phyloP scores from a whole-genome alignment of 2,113 vertebrate genomes.

The Austrofundulus limnaeus region DNA sequence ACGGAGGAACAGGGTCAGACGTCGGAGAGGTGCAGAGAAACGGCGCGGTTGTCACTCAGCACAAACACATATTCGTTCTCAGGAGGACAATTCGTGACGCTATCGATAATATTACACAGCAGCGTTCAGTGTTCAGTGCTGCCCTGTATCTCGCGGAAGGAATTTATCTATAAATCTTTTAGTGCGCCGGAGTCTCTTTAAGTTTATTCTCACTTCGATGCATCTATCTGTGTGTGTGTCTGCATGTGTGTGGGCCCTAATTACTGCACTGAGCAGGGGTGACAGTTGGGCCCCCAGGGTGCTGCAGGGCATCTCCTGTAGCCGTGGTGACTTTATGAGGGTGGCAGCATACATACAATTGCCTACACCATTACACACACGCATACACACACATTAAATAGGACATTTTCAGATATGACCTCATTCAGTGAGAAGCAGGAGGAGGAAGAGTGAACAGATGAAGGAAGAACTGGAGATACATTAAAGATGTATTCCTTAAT shows the following conservation, averaged over 20 bases:
- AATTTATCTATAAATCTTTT: constrained; percentile 12
- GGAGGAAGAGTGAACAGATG: constrained; percentile 20
- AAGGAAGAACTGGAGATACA: constrained; percentile 21
- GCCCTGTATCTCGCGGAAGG: constrained; percentile 13
- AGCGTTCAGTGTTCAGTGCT: constrained; percentile 1
- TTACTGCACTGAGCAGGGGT: constrained; percentile 75
- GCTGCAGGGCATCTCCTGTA: constrained; percentile 76
- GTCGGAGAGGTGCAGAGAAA: constrained; percentile 27
- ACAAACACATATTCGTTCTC: background rate
- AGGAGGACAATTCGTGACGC: constrained; percentile 4
- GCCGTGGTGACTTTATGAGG: constrained; percentile 68
- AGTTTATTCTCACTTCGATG: constrained; percentile 1
- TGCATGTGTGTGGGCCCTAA: constrained; percentile 67
- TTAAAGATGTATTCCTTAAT: background rate
- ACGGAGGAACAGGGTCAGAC: constrained; percentile 45
- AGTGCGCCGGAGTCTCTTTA: constrained; percentile 15
- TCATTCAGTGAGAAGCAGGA: constrained; percentile 66
- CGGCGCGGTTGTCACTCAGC: constrained; percentile 35
- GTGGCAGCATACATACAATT: constrained; percentile 40
- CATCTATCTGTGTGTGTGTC: constrained; percentile 18
- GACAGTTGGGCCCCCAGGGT: constrained; percentile 75
- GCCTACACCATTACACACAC: constrained; percentile 1
- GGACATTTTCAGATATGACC: constrained; percentile 75
- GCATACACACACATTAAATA: constrained; percentile 59
- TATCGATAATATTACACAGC: constrained; percentile 7